Base-by-base conservation (phyloP, 2,888 invertebrate genomes). In the Stomorhina lunata region DNA sequence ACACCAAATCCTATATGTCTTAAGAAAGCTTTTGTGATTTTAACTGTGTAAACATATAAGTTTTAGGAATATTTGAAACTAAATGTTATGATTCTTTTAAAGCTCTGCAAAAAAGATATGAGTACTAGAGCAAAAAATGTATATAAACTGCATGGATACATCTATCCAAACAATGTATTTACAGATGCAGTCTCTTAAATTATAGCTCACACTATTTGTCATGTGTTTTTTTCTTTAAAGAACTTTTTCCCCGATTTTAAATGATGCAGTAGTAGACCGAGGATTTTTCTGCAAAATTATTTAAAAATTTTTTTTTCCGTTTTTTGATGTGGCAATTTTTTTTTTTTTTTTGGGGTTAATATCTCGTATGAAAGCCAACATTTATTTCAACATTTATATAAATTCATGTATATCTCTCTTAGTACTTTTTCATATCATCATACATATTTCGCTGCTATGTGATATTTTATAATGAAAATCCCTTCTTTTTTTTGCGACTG, bases 391-490 rank as follows among this genome's bases (percentile, higher is more conserved):
- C n/a, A n/a, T n/a, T n/a, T n/a, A n/a, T n/a, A n/a, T n/a, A n/a
- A n/a, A n/a, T n/a, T n/a, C n/a, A 20, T 37, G 27, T 53, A 9
- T 78, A 40, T 84, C 80, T 76, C 84, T 84, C 71, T 48, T 75
- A 50, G 59, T 50, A 7, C 22, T 40, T 29, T 78, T 72, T 55
- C 25, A 77, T 63, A 83, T 79, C 78, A 75, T 82, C 78, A 79
- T 71, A 75, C 80, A 84, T 84, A 83, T 84, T 69, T 10, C 69
- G 83, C 76, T 81, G 80, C 84, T 83, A 84, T 83, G 85, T 86
- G 83, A 88, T 89, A 89, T 89, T 88, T 89, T 89, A 90, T 89
- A 88, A 90, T 89, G 89, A 87, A 89, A 89, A 89, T 89, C 89
- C 90, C 86, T 86, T 84, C 84, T 66, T 72, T 81, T 37, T 25